A percentile compares a stretch with the other conserved stretches of the same genome.
Conservation (phyloP, 2,888 invertebrate genomes). For the Cosmia pyralina region DNA sequence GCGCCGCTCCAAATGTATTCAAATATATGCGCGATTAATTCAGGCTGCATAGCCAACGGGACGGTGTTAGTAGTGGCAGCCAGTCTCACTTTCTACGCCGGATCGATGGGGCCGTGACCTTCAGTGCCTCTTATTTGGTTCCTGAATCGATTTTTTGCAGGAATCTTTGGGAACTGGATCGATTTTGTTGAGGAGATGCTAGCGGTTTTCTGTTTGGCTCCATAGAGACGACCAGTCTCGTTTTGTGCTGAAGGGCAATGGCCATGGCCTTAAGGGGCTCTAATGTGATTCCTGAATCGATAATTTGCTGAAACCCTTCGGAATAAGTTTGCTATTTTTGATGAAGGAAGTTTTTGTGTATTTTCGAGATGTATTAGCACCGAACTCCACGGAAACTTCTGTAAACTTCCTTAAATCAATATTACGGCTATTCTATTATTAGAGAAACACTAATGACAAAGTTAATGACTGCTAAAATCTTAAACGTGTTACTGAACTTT, state of each 20-base stretch:
- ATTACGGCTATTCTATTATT: neutral
- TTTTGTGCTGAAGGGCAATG: neutral
- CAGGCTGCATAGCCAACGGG: conserved; percentile 90
- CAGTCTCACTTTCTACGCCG: conserved; percentile 90
- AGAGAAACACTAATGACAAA: neutral
- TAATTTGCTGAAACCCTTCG: conserved; percentile 7
- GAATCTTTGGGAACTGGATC: conserved; percentile 43
- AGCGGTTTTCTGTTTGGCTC: neutral
- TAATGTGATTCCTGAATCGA: conserved; percentile 15
- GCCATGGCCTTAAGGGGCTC: conserved; percentile 44
- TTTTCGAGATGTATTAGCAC: neutral
- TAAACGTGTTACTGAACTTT: conserved; percentile 8
- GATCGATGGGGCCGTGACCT: conserved; percentile 90
- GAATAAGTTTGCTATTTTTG: neutral
- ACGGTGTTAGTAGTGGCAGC: conserved; percentile 90
- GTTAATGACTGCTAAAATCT: neutral
- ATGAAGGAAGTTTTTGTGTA: neutral
- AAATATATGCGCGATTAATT: conserved; percentile 91
- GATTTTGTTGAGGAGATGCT: conserved; percentile 31
- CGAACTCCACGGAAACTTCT: neutral
- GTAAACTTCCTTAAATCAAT: neutral
- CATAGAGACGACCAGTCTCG: neutral
- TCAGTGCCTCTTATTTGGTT: conserved; percentile 88
- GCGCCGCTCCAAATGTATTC: conserved; percentile 87
- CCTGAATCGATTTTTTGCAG: conserved; percentile 83